Evolutionary conservation across 2,113 vertebrate genomes (phyloP).

Genomic region (Tyto alba): DNA sequence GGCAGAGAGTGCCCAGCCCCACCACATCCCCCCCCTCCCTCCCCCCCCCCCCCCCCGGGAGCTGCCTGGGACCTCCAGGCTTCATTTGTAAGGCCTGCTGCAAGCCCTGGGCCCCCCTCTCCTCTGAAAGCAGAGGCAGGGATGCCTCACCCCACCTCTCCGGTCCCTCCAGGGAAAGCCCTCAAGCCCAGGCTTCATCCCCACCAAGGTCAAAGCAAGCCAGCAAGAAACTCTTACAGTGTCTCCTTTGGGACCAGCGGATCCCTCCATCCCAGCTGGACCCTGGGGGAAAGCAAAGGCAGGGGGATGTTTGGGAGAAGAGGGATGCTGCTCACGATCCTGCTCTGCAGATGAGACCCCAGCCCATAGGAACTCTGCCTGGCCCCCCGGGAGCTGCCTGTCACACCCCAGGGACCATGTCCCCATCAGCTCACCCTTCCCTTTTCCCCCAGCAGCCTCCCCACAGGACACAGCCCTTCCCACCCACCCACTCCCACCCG

Average conservation of each 20-base stretch:
- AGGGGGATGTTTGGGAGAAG: background rate
- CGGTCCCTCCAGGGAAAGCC: background rate
- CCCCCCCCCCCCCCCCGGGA: background rate
- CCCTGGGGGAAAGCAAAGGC: constrained; percentile 69
- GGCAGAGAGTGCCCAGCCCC: background rate
- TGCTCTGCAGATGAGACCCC: background rate
- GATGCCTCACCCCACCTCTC: background rate
- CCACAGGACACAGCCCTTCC: fast-evolving
- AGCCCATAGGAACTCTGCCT: background rate
- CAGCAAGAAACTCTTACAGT: constrained; percentile 63
- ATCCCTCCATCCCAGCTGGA: constrained; percentile 68
- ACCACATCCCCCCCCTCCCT: fast-evolving
- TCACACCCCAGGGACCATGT: background rate
- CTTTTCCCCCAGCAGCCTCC: background rate
- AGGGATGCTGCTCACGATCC: background rate
- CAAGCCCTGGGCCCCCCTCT: background rate
- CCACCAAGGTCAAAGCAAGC: background rate
- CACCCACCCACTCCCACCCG: background rate
- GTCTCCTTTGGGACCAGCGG: constrained; percentile 79
- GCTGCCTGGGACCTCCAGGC: background rate
- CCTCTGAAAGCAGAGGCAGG: background rate
- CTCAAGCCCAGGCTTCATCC: background rate
- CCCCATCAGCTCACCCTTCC: background rate
- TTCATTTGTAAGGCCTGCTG: background rate
- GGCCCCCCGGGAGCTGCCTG: background rate